Percentiles rank a stretch among this genome's conserved stretches.
Evolutionary conservation across 2,888 invertebrate genomes (phyloP).

Genomic region (Lacanobia wlatinum): DNA sequence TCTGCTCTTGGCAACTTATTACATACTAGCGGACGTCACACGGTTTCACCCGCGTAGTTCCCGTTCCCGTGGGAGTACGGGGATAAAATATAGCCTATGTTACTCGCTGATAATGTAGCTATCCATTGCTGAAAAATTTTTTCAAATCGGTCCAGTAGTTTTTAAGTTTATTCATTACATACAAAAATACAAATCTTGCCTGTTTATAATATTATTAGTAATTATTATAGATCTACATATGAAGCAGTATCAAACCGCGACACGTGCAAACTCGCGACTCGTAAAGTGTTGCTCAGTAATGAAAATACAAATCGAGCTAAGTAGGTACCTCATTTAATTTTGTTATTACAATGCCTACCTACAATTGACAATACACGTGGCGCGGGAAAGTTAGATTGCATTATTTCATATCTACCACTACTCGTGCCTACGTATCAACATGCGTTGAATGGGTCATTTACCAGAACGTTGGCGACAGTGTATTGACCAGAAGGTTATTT

Average conservation of each 20-base stretch:
- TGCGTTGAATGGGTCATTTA: neutral
- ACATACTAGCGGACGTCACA: no score
- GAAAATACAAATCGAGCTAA: slow-evolving; percentile 28
- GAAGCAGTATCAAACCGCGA: neutral
- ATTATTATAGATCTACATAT: no score
- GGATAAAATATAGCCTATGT: no score
- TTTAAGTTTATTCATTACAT: no score
- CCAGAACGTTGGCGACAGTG: neutral
- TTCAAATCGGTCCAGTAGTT: no score
- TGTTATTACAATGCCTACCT: slow-evolving; percentile 26
- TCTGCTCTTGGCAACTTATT: neutral
- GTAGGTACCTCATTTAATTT: neutral
- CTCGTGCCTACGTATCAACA: neutral
- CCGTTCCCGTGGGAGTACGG: no score
- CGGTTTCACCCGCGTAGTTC: no score
- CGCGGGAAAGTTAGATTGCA: slow-evolving; percentile 15
- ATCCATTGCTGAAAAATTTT: no score
- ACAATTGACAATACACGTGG: slow-evolving; percentile 29
- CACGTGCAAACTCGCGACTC: slow-evolving; percentile 18
- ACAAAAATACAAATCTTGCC: no score
- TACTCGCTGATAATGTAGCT: no score
- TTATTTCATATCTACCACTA: slow-evolving; percentile 17
- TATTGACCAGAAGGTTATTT: no score
- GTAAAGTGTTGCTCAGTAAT: slow-evolving; percentile 21
- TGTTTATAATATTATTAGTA: no score